Evolutionary conservation across 2,888 invertebrate species (phyloP).

Genomic region (Poecilus cupreus): DNA sequence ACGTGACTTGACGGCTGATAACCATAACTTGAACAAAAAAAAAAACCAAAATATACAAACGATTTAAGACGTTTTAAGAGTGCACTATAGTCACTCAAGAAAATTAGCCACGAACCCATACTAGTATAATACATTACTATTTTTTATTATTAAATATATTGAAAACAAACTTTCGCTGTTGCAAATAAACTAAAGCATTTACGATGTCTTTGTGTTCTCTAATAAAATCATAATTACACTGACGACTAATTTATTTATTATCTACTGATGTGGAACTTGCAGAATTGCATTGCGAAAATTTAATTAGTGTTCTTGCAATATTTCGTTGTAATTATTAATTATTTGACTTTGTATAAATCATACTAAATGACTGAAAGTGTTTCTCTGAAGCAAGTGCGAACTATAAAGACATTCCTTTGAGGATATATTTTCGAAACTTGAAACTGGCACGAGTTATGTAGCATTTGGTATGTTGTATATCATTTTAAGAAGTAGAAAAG

Average conservation of each 20-base stretch:
- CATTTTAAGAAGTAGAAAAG: not conserved
- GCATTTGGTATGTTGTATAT: slow-evolving; percentile 13
- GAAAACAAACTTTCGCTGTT: too few relatives aligned
- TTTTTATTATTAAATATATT: too few relatives aligned
- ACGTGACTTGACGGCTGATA: too few relatives aligned
- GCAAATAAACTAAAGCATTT: too few relatives aligned
- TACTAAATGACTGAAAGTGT: not conserved
- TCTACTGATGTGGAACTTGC: not conserved
- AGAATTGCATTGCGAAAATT: not conserved
- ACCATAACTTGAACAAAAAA: too few relatives aligned
- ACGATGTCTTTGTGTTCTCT: too few relatives aligned
- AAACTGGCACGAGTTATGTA: not conserved
- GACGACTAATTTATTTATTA: slow-evolving; percentile 1
- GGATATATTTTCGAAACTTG: slow-evolving; percentile 4
- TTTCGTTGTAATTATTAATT: slow-evolving; percentile 12
- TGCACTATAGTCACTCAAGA: too few relatives aligned
- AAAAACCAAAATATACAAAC: too few relatives aligned
- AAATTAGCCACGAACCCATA: too few relatives aligned
- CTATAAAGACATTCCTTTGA: slow-evolving; percentile 8
- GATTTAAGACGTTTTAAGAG: too few relatives aligned
- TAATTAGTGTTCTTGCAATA: slow-evolving; percentile 7
- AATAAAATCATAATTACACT: too few relatives aligned
- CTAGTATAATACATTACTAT: too few relatives aligned
- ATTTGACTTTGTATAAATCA: slow-evolving; percentile 24
- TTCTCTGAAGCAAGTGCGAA: not conserved